phyloP scores from a whole-genome alignment of 1,140 invertebrate species.

The Micrasema longulum region DNA sequence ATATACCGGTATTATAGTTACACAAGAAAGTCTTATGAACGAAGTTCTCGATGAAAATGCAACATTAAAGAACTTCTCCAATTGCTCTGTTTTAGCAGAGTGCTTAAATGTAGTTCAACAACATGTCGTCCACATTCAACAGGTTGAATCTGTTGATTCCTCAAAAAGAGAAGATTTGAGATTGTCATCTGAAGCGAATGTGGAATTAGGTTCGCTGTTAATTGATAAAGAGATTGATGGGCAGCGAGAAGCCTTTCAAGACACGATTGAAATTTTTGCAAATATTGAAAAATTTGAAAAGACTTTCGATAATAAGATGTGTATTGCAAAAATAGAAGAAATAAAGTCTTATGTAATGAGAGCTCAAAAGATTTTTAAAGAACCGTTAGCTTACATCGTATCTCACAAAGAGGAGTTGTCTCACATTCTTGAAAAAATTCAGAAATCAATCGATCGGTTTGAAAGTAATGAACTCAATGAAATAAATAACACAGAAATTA shows the following conservation, averaged over 20 bases:
- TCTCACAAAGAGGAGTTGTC: slow-evolving; percentile 51
- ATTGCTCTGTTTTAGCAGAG: slow-evolving; percentile 46
- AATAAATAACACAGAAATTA: slow-evolving; percentile 35
- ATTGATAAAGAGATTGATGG: slow-evolving; percentile 42
- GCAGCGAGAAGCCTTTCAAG: slow-evolving; percentile 32
- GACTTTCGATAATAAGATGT: not conserved
- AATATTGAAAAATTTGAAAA: not conserved
- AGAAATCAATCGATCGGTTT: slow-evolving; percentile 53
- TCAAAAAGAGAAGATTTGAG: slow-evolving; percentile 13
- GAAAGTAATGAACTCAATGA: slow-evolving; percentile 39
- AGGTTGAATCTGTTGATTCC: slow-evolving; percentile 43
- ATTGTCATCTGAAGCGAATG: not conserved
- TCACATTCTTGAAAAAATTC: slow-evolving; percentile 56
- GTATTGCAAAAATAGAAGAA: slow-evolving; percentile 56
- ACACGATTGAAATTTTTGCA: slow-evolving; percentile 20
- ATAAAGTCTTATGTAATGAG: slow-evolving; percentile 58
- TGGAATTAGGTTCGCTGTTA: slow-evolving; percentile 20
- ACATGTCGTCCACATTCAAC: slow-evolving; percentile 52
- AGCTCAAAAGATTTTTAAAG: slow-evolving; percentile 59
- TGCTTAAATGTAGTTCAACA: slow-evolving; percentile 53
- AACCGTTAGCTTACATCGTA: slow-evolving; percentile 53
- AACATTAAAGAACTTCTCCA: slow-evolving; percentile 40
- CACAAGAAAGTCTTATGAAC: slow-evolving; percentile 55
- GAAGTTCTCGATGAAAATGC: slow-evolving; percentile 48
- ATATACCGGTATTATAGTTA: slow-evolving; percentile 60